Base-by-base conservation (phyloP, 2,113 vertebrate species). In the Gymnogyps californianus region DNA sequence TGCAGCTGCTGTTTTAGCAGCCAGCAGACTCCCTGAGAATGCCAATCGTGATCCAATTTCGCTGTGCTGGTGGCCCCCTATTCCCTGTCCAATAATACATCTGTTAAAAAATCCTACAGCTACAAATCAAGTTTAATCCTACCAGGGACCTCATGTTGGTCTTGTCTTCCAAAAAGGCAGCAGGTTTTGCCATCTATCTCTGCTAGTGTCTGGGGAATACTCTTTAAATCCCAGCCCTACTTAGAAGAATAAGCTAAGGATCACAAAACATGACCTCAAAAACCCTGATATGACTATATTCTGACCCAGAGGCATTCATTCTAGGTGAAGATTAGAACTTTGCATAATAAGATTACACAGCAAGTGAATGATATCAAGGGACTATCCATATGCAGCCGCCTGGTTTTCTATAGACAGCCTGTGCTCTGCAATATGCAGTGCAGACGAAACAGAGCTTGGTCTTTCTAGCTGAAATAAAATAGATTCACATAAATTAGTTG, bases 331-430 rank as follows among this genome's bases (percentile, higher is more conserved):
- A 99, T 99, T 99, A 99, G 99, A 99, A 99, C 98, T 99, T 99
- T 99, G 99, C 99, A 99, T 99, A 99, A 99, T 99, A 99, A 99
- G 99, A 99, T 99, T 99, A 99, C 99, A 99, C 99, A 99, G 99
- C 99, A 99, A 99, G 98, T 99, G 99, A 99, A 99, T 99, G 99
- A 99, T 99, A 99, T 99, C 99, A 99, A 99, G 99, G 99, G 98
- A 99, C 98, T 98, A 99, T 98, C 99, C 99, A 99, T 99, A 99
- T 99, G 99, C 99, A 99, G 98, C 99, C 98, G 98, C 98, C 99
- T 99, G 99, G 98, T 99, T 99, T 99, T 99, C 98, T 98, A 98
- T 98, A 98, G 98, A 97, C 97, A 98, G 98, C 97, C 96, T 98
- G 98, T 97, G 97, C 98, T 98, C 95, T 93, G 97, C 98, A 98